phyloP scores from a whole-genome alignment of 2,888 invertebrate genomes.

The Polyommatus icarus region DNA sequence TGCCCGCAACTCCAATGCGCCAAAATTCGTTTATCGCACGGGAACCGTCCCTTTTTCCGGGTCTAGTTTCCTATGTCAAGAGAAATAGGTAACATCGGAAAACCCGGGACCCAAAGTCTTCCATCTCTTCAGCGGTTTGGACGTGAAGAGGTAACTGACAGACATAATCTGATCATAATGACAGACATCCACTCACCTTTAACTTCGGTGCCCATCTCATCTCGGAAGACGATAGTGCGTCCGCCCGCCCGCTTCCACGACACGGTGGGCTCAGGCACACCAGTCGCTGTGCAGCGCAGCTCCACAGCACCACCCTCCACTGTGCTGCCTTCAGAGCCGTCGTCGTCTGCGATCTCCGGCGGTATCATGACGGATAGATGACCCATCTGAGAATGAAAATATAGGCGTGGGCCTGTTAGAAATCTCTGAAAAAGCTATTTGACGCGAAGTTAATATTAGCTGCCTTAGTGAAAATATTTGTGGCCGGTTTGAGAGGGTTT shows the following conservation, averaged over 20 bases:
- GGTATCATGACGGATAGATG: constrained; percentile 92
- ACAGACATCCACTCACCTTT: no score
- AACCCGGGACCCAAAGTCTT: no score
- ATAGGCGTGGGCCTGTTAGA: background rate
- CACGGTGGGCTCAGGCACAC: constrained; percentile 88
- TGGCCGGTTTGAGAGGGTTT: no score
- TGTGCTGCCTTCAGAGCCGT: constrained; percentile 84
- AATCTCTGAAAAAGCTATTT: background rate
- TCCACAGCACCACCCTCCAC: constrained; percentile 89
- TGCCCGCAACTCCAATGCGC: no score
- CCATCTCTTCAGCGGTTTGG: no score
- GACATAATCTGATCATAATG: no score
- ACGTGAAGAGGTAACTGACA: no score
- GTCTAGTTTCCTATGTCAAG: no score
- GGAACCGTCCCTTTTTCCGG: no score
- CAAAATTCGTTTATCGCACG: no score
- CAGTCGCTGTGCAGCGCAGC: constrained; percentile 88
- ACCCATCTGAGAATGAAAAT: constrained; percentile 83
- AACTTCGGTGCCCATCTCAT: constrained; percentile 83
- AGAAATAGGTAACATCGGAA: no score
- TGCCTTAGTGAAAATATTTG: no score
- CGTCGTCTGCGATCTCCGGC: constrained; percentile 87
- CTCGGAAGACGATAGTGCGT: constrained; percentile 87
- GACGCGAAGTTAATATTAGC: background rate
- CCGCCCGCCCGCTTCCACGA: constrained; percentile 90